These are phyloP conservation scores for Felis chaus DNA, from an alignment of 2,113 vertebrate genomes.

Conservation along the genomic window DNA sequence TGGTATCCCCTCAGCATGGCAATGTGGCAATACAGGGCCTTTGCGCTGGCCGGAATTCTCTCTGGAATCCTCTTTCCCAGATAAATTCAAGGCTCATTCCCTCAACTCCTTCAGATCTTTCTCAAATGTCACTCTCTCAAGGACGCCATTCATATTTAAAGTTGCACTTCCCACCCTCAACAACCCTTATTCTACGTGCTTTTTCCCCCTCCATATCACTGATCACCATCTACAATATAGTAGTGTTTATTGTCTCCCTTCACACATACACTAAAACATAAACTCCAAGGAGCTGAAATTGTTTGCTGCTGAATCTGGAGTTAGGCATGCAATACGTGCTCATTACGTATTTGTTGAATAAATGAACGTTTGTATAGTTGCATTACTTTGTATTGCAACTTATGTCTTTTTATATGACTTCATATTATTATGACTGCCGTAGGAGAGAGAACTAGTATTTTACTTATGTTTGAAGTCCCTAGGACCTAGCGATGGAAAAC, in stretches of 20 bases:
- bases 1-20: not conserved
- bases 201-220: not conserved
- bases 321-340: not conserved
- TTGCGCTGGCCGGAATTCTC: not conserved
- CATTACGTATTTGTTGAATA: not conserved
- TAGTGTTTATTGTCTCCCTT: not conserved
- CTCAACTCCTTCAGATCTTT: not conserved
- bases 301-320: not conserved
- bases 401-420: slow-evolving; percentile 17
- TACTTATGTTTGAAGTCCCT: not conserved
- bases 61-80: not conserved
- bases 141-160: not conserved
- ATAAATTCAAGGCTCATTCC: not conserved
- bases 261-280: not conserved
- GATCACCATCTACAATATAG: not conserved
- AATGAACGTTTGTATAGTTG: slow-evolving; percentile 6
- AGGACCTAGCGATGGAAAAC: not conserved
- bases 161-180: not conserved
- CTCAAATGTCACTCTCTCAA: not conserved
- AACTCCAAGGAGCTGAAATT: not conserved
- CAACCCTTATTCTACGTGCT: not conserved
- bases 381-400: not conserved
- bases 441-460: not conserved
- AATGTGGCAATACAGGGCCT: not conserved
- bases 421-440: not conserved